Evolutionary conservation across 2,888 invertebrate species (phyloP).

Genomic region (Trichacis sp.): DNA sequence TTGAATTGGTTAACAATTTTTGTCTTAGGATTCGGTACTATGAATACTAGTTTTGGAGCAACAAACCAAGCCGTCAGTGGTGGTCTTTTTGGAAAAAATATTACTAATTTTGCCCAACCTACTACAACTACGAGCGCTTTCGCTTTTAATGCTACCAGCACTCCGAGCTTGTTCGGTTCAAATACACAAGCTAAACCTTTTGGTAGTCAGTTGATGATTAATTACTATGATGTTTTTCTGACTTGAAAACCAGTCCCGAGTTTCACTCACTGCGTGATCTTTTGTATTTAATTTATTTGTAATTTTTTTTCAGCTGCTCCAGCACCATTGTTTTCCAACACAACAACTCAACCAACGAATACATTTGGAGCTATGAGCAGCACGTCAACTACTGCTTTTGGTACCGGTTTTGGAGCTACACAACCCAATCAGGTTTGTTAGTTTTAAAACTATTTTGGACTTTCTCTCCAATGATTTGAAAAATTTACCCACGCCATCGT

Average conservation of each 20-base stretch:
- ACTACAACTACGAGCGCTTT: slow-evolving; percentile 70
- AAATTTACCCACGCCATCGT: no score
- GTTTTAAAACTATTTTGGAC: no score
- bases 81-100: slow-evolving; percentile 78
- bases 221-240: no score
- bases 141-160: slow-evolving; percentile 65
- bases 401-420: slow-evolving; percentile 63
- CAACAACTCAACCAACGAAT: slow-evolving; percentile 61
- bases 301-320: slow-evolving; percentile 52
- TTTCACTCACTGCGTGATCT: no score
- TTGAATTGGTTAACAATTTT: slow-evolving; percentile 5
- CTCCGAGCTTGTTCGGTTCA: slow-evolving; percentile 66
- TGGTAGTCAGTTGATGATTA: slow-evolving; percentile 57
- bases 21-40: slow-evolving; percentile 71
- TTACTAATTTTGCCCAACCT: slow-evolving; percentile 73
- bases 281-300: slow-evolving; percentile 2
- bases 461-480: no score
- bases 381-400: slow-evolving; percentile 62
- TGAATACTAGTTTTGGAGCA: slow-evolving; percentile 71
- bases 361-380: slow-evolving; percentile 63
- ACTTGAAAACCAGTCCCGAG: no score
- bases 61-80: slow-evolving; percentile 72
- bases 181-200: slow-evolving; percentile 69
- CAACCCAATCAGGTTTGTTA: slow-evolving; percentile 63
- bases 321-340: slow-evolving; percentile 61